Conservation (phyloP, 2,113 vertebrate species). For the Cercocebus atys region DNA sequence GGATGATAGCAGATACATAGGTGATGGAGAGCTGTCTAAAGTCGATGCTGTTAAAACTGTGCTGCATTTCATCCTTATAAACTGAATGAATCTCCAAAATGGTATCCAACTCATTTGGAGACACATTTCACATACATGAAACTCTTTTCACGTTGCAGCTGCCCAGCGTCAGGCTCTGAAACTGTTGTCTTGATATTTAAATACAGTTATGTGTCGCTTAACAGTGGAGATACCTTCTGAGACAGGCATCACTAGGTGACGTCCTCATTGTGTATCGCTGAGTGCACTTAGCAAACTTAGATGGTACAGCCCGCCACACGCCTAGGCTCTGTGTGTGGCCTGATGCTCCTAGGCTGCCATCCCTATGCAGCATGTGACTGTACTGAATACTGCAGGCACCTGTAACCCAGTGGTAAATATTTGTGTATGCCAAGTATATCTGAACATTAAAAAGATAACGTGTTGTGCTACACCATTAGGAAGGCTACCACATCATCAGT, state of each 20-base stretch:
- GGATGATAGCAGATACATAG: background rate
- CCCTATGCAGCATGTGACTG: background rate
- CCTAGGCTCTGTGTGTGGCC: background rate
- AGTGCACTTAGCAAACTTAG: background rate
- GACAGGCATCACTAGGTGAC: background rate
- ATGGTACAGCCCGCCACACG: too few species aligned
- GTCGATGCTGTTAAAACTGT: background rate
- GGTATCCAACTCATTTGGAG: background rate
- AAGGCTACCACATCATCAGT: background rate
- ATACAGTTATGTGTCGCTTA: background rate
- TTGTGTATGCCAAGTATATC: background rate
- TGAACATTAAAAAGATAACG: background rate
- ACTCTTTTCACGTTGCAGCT: fast-evolving
- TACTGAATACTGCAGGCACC: background rate
- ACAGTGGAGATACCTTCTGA: background rate
- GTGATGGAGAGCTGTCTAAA: background rate
- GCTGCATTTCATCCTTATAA: background rate
- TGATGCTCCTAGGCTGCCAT: background rate
- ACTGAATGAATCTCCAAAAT: background rate
- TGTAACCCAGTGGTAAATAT: background rate
- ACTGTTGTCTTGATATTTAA: background rate
- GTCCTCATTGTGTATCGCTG: background rate
- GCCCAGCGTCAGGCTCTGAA: background rate
- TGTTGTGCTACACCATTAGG: background rate
- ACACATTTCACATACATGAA: background rate